Conservation (phyloP, 2,797 vertebrate species). For the Galago senegalensis region DNA sequence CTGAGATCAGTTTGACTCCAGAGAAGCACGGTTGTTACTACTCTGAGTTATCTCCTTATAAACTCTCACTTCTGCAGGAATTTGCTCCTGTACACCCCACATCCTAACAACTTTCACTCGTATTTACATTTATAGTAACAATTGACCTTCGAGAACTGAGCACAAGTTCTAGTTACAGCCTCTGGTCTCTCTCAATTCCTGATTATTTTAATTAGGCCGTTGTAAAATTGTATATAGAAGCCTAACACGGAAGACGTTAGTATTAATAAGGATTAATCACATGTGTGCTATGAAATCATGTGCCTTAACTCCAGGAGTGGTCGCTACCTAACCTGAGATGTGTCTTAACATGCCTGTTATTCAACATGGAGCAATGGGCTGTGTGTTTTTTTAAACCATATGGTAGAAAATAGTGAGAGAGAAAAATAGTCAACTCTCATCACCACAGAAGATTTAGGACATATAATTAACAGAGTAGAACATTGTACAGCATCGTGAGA, state of each 20-base stretch:
- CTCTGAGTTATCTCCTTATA: not conserved
- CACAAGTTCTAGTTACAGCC: conserved; percentile 20
- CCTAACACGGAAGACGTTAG: conserved; percentile 21
- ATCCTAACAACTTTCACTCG: not conserved
- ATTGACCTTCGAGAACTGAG: conserved; percentile 47
- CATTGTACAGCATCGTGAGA: not conserved
- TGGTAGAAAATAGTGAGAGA: conserved; percentile 57
- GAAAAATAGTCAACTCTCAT: conserved; percentile 27
- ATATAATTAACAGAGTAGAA: not conserved
- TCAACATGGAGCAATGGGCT: conserved; percentile 45
- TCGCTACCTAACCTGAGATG: conserved; percentile 27
- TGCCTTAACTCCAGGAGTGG: not conserved
- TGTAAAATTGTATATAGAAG: conserved; percentile 37
- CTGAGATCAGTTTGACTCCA: not conserved
- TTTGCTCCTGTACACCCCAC: not conserved
- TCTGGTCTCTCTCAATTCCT: conserved; percentile 26
- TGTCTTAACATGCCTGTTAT: conserved; percentile 65
- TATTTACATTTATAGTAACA: conserved; percentile 49
- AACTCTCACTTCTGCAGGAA: not conserved
- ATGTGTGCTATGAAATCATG: conserved; percentile 53
- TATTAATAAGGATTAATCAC: conserved; percentile 59
- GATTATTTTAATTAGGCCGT: conserved; percentile 65
- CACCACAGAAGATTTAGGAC: conserved; percentile 50
- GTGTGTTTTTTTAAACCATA: not conserved
- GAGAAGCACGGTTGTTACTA: not conserved